These are phyloP conservation scores for Diphyllodes magnificus DNA, from an alignment of 2,113 vertebrate genomes.

Conservation along the genomic window DNA sequence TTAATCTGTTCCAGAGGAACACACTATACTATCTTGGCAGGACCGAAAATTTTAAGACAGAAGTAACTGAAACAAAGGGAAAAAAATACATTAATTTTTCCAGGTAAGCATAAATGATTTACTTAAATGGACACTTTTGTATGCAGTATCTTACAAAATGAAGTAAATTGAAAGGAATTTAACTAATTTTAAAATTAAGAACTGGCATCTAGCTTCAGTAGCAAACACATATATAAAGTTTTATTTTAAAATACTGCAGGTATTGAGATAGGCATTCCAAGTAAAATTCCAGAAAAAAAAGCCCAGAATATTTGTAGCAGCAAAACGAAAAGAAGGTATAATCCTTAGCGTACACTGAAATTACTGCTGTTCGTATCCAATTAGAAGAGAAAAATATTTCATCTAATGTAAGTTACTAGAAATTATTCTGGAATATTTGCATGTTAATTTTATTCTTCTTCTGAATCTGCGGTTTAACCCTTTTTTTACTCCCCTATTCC, in stretches of 20 bases:
- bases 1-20: neutral
- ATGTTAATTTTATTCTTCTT: neutral
- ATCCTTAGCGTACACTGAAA: neutral
- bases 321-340: neutral
- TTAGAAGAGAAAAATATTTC: neutral
- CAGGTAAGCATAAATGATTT: neutral
- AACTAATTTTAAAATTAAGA: neutral
- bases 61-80: neutral
- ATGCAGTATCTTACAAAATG: neutral
- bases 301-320: rapidly evolving
- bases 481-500: neutral
- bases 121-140: neutral
- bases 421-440: neutral
- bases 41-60: neutral
- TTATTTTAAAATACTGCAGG: neutral
- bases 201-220: neutral
- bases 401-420: neutral
- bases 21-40: neutral
- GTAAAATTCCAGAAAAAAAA: neutral
- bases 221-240: neutral
- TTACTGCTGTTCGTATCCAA: neutral
- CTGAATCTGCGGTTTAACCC: neutral
- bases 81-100: neutral
- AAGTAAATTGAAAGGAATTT: neutral
- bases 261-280: neutral